These are phyloP conservation scores for Leucoptera coffeella DNA, from an alignment of 2,888 invertebrate species.

Conservation along the genomic window DNA sequence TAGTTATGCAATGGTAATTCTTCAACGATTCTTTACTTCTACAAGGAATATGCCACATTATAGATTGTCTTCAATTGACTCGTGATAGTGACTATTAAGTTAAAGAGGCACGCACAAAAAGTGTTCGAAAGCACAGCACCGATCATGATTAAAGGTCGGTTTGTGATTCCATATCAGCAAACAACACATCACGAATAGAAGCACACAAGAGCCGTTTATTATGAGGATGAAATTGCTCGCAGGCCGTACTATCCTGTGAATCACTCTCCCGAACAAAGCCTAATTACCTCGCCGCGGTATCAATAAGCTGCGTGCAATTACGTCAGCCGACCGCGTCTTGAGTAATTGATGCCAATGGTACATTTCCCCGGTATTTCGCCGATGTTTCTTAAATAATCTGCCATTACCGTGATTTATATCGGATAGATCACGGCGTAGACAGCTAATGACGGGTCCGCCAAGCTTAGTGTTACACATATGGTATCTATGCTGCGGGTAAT, in stretches of 20 bases:
- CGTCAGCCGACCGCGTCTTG: slow-evolving; percentile 29
- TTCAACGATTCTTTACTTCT: no score
- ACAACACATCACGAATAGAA: no score
- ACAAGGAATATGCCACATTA: no score
- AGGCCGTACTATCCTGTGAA: slow-evolving; percentile 20
- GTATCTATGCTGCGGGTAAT: slow-evolving; percentile 17
- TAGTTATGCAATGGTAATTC: no score
- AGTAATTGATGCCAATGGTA: slow-evolving; percentile 34
- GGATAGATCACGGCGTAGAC: slow-evolving; percentile 29
- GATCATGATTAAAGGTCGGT: slow-evolving; percentile 4
- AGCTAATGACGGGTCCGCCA: slow-evolving; percentile 30
- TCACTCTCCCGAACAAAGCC: slow-evolving; percentile 34
- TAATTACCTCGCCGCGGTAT: slow-evolving; percentile 46
- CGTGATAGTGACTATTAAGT: no score
- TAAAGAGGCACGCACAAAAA: no score
- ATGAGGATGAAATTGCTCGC: slow-evolving; percentile 26
- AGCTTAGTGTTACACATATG: slow-evolving; percentile 26
- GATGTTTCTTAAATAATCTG: slow-evolving; percentile 43
- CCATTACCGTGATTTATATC: slow-evolving; percentile 50
- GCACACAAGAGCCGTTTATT: slow-evolving; percentile 16
- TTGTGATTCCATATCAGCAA: no score
- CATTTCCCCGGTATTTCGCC: slow-evolving; percentile 39
- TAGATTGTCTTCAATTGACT: no score
- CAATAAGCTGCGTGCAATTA: slow-evolving; percentile 41
- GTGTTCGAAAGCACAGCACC: no score